phyloP scores from a whole-genome alignment of 2,888 invertebrate genomes.

The Papilio elwesi region DNA sequence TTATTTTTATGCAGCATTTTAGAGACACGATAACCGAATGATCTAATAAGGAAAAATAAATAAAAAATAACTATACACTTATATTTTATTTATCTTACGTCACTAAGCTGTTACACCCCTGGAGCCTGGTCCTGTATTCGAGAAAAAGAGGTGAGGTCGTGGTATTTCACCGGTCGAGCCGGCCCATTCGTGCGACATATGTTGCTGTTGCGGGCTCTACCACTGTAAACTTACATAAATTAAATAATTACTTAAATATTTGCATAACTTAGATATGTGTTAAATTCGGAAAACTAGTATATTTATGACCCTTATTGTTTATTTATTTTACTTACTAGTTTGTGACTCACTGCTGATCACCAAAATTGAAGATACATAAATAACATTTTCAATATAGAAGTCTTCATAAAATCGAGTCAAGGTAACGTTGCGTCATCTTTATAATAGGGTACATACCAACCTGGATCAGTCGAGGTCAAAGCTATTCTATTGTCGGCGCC shows the following conservation, averaged over 20 bases:
- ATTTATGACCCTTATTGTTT: neutral
- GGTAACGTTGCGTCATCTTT: conserved; percentile 51
- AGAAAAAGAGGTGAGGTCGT: too few species aligned
- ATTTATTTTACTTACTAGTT: neutral
- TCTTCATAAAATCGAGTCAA: conserved; percentile 46
- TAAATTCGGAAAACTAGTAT: neutral
- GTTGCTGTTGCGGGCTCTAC: too few species aligned
- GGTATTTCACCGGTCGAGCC: too few species aligned
- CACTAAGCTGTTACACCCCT: too few species aligned
- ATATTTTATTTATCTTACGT: too few species aligned
- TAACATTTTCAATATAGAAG: conserved; percentile 1
- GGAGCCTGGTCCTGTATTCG: too few species aligned
- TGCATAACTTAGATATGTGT: neutral
- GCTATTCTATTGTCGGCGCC: conserved; percentile 72
- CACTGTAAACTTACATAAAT: too few species aligned
- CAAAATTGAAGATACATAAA: conserved; percentile 14
- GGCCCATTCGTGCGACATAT: too few species aligned
- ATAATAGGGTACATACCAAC: conserved; percentile 50
- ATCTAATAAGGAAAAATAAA: too few species aligned
- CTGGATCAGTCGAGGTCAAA: conserved; percentile 74
- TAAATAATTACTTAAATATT: neutral
- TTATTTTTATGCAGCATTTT: too few species aligned
- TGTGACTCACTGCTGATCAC: neutral
- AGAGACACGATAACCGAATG: too few species aligned
- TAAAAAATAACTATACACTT: too few species aligned